Evolutionary conservation across 2,888 invertebrate species (phyloP).

Genomic region (Tetheella fluctuosa): DNA sequence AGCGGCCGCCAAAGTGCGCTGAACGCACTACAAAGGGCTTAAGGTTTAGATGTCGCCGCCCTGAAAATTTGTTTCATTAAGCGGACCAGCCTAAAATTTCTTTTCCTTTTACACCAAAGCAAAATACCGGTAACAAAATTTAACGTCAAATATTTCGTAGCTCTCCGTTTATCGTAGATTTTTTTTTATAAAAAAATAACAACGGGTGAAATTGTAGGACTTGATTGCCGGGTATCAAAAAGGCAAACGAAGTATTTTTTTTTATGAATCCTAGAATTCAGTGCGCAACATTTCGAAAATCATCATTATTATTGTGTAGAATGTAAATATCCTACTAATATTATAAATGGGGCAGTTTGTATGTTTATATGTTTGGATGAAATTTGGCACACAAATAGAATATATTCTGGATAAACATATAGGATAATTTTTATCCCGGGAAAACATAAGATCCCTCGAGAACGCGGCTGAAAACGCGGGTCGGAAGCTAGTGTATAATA

Average conservation of each 20-base stretch:
- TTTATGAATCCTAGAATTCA: conserved; percentile 25
- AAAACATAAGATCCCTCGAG: no score
- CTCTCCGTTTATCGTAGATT: conserved; percentile 63
- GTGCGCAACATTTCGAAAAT: background rate
- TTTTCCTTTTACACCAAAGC: conserved; percentile 61
- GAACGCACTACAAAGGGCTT: conserved; percentile 76
- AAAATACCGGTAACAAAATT: conserved; percentile 60
- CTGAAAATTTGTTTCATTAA: conserved; percentile 82
- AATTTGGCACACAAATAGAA: no score
- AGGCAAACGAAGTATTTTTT: conserved; percentile 49
- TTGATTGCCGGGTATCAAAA: conserved; percentile 48
- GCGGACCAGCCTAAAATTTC: conserved; percentile 69
- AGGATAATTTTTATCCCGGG: no score
- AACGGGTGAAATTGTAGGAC: conserved; percentile 48
- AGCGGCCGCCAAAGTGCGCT: conserved; percentile 50
- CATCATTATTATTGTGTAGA: no score
- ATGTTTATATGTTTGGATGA: no score
- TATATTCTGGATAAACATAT: no score
- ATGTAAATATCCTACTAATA: no score
- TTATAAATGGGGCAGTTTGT: no score
- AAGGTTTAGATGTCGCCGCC: conserved; percentile 77
- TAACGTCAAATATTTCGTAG: conserved; percentile 62
- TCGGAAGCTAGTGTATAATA: no score
- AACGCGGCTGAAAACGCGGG: no score
- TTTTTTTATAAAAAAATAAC: conserved; percentile 55